phyloP scores from a whole-genome alignment of 2,888 invertebrate species.

The Pyrgus malvae region DNA sequence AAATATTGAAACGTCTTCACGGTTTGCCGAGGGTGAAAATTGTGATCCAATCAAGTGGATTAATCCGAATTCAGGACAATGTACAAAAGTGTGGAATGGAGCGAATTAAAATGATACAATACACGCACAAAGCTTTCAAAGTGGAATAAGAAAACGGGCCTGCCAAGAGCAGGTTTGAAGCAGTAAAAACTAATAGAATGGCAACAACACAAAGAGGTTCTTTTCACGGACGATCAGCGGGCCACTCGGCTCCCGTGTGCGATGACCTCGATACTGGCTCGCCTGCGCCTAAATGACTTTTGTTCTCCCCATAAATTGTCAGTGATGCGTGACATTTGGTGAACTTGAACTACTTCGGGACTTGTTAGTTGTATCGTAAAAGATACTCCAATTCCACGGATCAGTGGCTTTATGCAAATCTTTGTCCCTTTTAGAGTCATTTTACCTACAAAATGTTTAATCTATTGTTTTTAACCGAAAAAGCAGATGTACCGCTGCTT shows the following conservation, averaged over 20 bases:
- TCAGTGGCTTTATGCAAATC: constrained; percentile 5
- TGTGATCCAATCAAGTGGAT: constrained; percentile 6
- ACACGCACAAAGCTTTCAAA: not conserved
- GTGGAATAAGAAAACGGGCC: constrained; percentile 4
- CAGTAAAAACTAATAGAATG: constrained; percentile 55
- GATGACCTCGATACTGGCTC: constrained; percentile 46
- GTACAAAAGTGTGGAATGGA: not conserved
- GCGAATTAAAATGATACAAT: constrained; percentile 1
- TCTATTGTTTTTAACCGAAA: no score
- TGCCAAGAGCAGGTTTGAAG: constrained; percentile 35
- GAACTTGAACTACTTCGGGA: constrained; percentile 23
- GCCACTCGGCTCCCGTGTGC: constrained; percentile 46
- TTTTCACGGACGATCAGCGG: constrained; percentile 39
- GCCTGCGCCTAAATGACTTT: constrained; percentile 36
- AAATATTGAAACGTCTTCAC: constrained; percentile 16
- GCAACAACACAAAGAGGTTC: constrained; percentile 53
- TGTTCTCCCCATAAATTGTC: constrained; percentile 35
- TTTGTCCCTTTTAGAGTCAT: not conserved
- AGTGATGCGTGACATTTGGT: constrained; percentile 24
- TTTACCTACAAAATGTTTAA: no score
- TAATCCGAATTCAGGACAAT: not conserved
- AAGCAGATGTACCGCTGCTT: no score
- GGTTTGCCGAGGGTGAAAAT: constrained; percentile 4
- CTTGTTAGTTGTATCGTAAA: not conserved
- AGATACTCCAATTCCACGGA: constrained; percentile 6